These are phyloP conservation scores for Drosophila sordidula DNA, from an alignment of 2,888 invertebrate species.

Conservation along the genomic window DNA sequence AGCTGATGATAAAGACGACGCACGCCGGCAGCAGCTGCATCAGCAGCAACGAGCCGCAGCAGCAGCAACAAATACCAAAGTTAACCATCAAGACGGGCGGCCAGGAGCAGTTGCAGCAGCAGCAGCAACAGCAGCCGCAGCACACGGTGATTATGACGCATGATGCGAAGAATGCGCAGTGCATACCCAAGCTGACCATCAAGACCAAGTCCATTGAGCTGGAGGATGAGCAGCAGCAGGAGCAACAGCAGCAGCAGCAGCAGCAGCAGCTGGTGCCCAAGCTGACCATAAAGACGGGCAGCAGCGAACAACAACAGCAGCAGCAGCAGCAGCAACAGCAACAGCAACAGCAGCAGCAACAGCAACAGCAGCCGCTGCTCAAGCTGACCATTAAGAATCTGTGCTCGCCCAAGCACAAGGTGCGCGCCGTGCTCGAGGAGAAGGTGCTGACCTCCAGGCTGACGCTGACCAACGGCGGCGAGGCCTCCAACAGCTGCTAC, in stretches of 20 bases:
- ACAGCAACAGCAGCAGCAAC: slow-evolving; percentile 25
- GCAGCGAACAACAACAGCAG: slow-evolving; percentile 29
- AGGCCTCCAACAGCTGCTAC: slow-evolving; percentile 27
- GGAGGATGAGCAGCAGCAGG: slow-evolving; percentile 60
- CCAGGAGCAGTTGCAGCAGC: slow-evolving; percentile 26
- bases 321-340: slow-evolving; percentile 45
- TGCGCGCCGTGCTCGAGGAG: slow-evolving; percentile 86
- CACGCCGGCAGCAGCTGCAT: slow-evolving; percentile 70
- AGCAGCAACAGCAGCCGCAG: slow-evolving; percentile 53
- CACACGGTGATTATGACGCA: slow-evolving; percentile 86
- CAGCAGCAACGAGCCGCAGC: slow-evolving; percentile 64
- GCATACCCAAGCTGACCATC: slow-evolving; percentile 83
- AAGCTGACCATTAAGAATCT: slow-evolving; percentile 85
- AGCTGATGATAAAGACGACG: slow-evolving; percentile 87
- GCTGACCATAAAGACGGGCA: slow-evolving; percentile 75
- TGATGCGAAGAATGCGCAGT: slow-evolving; percentile 81
- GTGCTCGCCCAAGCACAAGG: slow-evolving; percentile 85
- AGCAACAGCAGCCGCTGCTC: slow-evolving; percentile 74
- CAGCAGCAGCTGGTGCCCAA: slow-evolving; percentile 71
- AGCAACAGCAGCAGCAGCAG: slow-evolving; percentile 30
- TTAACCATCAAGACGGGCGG: slow-evolving; percentile 84
- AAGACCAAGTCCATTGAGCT: slow-evolving; percentile 83
- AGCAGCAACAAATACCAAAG: slow-evolving; percentile 82
- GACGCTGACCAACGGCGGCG: slow-evolving; percentile 65
- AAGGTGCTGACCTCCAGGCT: slow-evolving; percentile 57